Evolutionary conservation across 2,888 invertebrate genomes (phyloP).

Genomic region (Zonitis immaculata): DNA sequence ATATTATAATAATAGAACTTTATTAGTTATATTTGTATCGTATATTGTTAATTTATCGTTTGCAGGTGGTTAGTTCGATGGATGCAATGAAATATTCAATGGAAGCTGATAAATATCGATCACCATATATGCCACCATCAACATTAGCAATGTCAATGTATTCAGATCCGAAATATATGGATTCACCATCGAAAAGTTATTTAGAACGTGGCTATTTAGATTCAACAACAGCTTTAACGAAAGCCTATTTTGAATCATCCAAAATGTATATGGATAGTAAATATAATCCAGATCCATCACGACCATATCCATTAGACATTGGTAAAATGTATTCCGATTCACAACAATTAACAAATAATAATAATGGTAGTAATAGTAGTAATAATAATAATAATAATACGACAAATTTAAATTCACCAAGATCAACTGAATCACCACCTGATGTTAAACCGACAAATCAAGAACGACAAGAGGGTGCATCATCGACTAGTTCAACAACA

Average conservation of each 20-base stretch:
- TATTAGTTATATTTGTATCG: no score
- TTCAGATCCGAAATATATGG: slow-evolving; percentile 63
- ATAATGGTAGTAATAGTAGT: slow-evolving; percentile 31
- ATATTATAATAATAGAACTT: no score
- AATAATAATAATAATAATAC: neutral
- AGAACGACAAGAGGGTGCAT: slow-evolving; percentile 52
- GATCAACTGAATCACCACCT: slow-evolving; percentile 55
- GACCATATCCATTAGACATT: slow-evolving; percentile 58
- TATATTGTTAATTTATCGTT: no score
- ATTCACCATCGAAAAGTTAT: slow-evolving; percentile 54
- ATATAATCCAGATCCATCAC: slow-evolving; percentile 43
- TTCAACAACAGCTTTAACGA: slow-evolving; percentile 60
- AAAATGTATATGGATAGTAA: slow-evolving; percentile 67
- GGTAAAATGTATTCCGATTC: slow-evolving; percentile 58
- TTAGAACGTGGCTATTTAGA: slow-evolving; percentile 65
- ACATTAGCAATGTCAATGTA: slow-evolving; percentile 67
- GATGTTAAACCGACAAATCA: slow-evolving; percentile 40
- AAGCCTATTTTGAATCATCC: slow-evolving; percentile 66
- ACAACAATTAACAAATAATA: slow-evolving; percentile 53
- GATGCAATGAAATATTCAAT: slow-evolving; percentile 75
- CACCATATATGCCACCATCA: slow-evolving; percentile 61
- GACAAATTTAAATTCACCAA: slow-evolving; percentile 37
- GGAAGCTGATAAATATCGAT: slow-evolving; percentile 72
- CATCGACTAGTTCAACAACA: slow-evolving; percentile 53
- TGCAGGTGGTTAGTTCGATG: slow-evolving; percentile 72